Percentiles rank a stretch among this genome's conserved stretches.
phyloP scores from a whole-genome alignment of 2,797 vertebrate species.

The Salmo trutta region DNA sequence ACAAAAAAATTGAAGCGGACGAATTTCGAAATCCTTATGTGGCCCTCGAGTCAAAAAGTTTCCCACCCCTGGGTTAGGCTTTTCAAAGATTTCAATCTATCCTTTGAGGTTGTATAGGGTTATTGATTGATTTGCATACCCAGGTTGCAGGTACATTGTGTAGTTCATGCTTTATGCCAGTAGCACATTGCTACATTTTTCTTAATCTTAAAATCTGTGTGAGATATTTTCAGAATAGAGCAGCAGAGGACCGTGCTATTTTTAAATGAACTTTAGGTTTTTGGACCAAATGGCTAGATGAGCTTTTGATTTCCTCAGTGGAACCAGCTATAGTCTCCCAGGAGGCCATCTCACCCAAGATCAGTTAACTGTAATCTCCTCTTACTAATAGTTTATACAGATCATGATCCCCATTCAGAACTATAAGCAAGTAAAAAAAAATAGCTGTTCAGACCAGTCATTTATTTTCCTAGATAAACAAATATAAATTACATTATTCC shows the following conservation, averaged over 20 bases:
- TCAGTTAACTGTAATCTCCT: constrained; percentile 38
- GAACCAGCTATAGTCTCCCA: constrained; percentile 55
- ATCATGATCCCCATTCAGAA: constrained; percentile 12
- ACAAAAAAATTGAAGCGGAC: too few species aligned
- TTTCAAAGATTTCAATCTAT: background rate
- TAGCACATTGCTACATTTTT: background rate
- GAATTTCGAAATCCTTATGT: too few species aligned
- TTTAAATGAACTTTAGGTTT: constrained; percentile 36
- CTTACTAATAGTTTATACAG: constrained; percentile 67
- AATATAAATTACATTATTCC: background rate
- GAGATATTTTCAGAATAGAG: background rate
- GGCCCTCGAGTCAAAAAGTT: too few species aligned
- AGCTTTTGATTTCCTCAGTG: constrained; percentile 21
- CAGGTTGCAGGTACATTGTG: background rate
- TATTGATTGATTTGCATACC: background rate
- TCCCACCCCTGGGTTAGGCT: background rate
- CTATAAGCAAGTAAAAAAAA: background rate
- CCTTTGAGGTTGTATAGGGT: background rate
- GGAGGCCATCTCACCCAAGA: constrained; percentile 36
- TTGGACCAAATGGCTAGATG: constrained; percentile 38
- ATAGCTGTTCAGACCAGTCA: background rate
- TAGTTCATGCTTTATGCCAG: background rate
- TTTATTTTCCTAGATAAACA: background rate
- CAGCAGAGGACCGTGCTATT: constrained; percentile 3
- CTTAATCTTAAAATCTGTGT: background rate